phyloP scores from a whole-genome alignment of 2,113 vertebrate genomes.

The Elaphurus davidianus region DNA sequence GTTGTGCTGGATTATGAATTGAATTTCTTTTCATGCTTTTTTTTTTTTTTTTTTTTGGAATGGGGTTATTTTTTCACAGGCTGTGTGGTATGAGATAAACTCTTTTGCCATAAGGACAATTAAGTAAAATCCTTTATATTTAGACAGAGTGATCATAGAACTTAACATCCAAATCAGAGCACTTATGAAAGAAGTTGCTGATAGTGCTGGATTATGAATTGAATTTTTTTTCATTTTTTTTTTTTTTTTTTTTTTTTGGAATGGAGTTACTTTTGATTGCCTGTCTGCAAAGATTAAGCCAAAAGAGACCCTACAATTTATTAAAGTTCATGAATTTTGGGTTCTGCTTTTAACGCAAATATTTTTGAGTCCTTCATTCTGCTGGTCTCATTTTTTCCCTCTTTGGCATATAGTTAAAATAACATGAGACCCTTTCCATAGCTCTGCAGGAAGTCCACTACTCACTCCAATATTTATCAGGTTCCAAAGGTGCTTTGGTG shows the following conservation, averaged over 20 bases:
- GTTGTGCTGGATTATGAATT: neutral
- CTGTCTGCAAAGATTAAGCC: neutral
- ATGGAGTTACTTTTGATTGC: neutral
- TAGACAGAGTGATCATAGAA: too few species aligned
- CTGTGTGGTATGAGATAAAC: too few species aligned
- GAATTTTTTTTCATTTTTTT: neutral
- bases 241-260: neutral
- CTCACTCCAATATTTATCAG: neutral
- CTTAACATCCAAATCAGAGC: too few species aligned
- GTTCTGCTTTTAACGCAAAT: constrained; percentile 11
- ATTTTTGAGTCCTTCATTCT: neutral
- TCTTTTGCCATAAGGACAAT: too few species aligned
- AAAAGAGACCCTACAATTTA: neutral
- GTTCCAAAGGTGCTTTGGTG: neutral
- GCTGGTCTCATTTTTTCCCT: neutral
- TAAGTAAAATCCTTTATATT: too few species aligned
- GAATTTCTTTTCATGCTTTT: constrained; percentile 5
- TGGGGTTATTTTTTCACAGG: too few species aligned
- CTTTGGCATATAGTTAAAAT: neutral
- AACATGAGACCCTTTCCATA: neutral
- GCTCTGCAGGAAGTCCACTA: neutral
- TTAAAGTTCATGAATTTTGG: constrained; percentile 25
- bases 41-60: neutral
- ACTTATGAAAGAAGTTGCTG: too few species aligned
- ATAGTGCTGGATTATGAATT: neutral